Percentiles rank a stretch among this genome's conserved stretches.
Conservation (phyloP, 1,140 invertebrate genomes). For the Aphaenogaster floridana region DNA sequence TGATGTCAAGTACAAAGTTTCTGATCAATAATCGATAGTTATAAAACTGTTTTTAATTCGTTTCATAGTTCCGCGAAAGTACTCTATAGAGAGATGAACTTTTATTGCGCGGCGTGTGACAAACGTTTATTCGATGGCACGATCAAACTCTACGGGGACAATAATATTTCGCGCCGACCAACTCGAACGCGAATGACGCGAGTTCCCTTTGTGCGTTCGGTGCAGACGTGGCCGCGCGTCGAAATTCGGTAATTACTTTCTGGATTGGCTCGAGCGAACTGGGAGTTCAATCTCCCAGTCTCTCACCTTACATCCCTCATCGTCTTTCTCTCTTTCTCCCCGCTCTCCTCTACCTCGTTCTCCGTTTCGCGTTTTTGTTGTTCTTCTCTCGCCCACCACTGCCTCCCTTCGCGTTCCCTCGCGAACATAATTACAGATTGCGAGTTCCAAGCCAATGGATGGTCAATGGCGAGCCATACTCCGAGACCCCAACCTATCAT, state of each 20-base stretch:
- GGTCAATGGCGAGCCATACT: constrained; percentile 75
- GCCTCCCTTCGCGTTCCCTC: constrained; percentile 44
- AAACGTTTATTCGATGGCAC: constrained; percentile 59
- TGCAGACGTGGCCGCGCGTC: constrained; percentile 65
- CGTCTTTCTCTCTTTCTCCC: constrained; percentile 27
- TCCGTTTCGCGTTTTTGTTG: constrained; percentile 61
- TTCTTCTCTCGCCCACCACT: constrained; percentile 37
- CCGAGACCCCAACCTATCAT: constrained; percentile 79
- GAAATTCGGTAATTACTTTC: constrained; percentile 81
- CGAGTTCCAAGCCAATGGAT: constrained; percentile 75
- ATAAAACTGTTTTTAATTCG: constrained; percentile 51
- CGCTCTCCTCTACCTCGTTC: neutral
- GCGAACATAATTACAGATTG: constrained; percentile 81
- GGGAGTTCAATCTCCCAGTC: constrained; percentile 73
- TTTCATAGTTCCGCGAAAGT: constrained; percentile 39
- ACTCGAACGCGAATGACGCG: constrained; percentile 62
- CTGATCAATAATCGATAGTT: constrained; percentile 54
- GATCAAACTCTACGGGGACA: constrained; percentile 55
- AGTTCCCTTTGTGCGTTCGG: constrained; percentile 59
- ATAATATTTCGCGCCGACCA: constrained; percentile 58
- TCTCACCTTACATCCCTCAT: constrained; percentile 65
- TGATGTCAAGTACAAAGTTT: neutral
- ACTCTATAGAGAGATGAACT: constrained; percentile 52
- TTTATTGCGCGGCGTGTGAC: constrained; percentile 56
- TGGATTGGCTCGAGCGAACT: constrained; percentile 76